These are phyloP conservation scores for Gymnodraco acuticeps DNA, from an alignment of 2,797 vertebrate genomes.

Conservation along the genomic window DNA sequence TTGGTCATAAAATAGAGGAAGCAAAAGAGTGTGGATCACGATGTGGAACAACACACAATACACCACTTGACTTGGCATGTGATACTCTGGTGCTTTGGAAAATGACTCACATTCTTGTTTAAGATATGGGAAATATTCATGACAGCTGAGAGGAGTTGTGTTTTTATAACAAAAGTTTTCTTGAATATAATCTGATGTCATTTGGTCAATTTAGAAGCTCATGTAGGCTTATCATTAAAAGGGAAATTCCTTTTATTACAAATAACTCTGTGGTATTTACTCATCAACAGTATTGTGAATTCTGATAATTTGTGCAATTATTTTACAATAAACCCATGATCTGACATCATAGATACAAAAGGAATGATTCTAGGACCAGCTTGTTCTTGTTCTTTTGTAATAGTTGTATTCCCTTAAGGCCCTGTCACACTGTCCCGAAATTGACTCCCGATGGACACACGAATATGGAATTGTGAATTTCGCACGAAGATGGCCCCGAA, in stretches of 20 bases:
- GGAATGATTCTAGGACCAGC: not conserved
- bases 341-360: not conserved
- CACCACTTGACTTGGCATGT: conserved; percentile 26
- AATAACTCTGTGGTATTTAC: conserved; percentile 24
- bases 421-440: too few relatives aligned
- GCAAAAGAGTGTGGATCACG: not conserved
- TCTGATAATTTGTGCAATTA: conserved; percentile 28
- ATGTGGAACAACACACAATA: not conserved
- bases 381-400: too few relatives aligned
- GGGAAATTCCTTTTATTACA: conserved; percentile 34
- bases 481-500: too few relatives aligned
- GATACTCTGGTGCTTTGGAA: conserved; percentile 27
- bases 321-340: conserved; percentile 27
- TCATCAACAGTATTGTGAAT: conserved; percentile 16
- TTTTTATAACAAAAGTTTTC: conserved; percentile 12
- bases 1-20: not conserved
- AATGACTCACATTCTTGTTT: conserved; percentile 58
- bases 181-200: conserved; percentile 12
- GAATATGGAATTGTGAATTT: too few relatives aligned
- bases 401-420: too few relatives aligned
- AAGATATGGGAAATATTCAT: conserved; percentile 31
- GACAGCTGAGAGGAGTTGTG: conserved; percentile 19
- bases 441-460: too few relatives aligned
- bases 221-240: conserved; percentile 37
- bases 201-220: conserved; percentile 12